These are phyloP conservation scores for Odontomachus brunneus DNA, from an alignment of 1,140 invertebrate genomes.

Conservation along the genomic window DNA sequence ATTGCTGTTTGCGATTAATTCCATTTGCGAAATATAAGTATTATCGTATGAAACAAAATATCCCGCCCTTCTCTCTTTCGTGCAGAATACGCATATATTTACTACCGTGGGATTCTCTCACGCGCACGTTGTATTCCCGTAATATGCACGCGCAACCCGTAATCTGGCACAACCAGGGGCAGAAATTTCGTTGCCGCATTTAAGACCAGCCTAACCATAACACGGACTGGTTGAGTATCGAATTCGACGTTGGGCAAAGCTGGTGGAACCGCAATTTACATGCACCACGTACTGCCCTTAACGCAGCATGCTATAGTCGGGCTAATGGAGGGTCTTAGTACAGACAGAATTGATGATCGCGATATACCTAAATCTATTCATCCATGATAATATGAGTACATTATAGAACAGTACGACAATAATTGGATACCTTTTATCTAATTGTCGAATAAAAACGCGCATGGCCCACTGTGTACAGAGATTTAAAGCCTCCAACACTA, in stretches of 20 bases:
- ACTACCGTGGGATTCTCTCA: not conserved
- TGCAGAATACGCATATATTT: not conserved
- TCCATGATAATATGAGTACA: not conserved
- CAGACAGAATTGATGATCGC: constrained; percentile 34
- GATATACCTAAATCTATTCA: constrained; percentile 33
- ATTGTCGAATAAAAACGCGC: not conserved
- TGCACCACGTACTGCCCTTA: constrained; percentile 33
- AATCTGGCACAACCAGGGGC: constrained; percentile 43
- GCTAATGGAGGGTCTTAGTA: constrained; percentile 36
- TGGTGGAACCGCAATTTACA: constrained; percentile 55
- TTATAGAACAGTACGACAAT: not conserved
- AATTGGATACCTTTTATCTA: no score
- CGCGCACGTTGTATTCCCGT: constrained; percentile 8
- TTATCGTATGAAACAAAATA: not conserved
- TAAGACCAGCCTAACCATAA: constrained; percentile 48
- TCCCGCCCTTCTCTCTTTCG: not conserved
- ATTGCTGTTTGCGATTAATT: constrained; percentile 6
- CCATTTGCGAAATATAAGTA: constrained; percentile 9
- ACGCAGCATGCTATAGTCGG: constrained; percentile 33
- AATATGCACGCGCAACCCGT: constrained; percentile 21
- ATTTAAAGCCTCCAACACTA: not conserved
- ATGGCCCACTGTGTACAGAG: not conserved
- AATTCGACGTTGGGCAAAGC: constrained; percentile 57
- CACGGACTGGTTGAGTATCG: constrained; percentile 32
- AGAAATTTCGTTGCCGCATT: constrained; percentile 57